These are phyloP conservation scores for Platysternon megacephalum DNA, from an alignment of 2,113 vertebrate genomes.

Conservation along the genomic window DNA sequence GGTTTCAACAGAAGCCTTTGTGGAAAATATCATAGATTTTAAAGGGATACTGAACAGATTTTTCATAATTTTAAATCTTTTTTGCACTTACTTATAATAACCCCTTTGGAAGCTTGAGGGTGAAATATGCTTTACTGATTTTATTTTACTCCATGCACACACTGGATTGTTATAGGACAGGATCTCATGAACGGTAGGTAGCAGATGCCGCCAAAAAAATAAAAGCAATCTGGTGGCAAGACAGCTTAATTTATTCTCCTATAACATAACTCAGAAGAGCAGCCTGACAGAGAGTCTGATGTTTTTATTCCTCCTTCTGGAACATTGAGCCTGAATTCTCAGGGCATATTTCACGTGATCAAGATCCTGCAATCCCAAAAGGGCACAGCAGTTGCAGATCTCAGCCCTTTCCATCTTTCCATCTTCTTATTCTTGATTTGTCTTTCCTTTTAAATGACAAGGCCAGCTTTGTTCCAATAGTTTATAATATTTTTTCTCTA, in stretches of 20 bases:
- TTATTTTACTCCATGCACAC: fast-evolving
- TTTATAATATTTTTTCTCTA: neutral
- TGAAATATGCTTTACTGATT: neutral
- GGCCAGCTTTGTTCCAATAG: neutral
- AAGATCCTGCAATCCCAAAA: neutral
- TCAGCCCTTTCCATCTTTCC: neutral
- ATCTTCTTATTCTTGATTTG: fast-evolving
- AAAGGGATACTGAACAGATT: constrained; percentile 1
- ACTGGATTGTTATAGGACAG: neutral
- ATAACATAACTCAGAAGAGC: neutral
- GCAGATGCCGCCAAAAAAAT: neutral
- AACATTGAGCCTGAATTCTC: neutral
- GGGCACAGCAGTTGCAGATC: too few relatives aligned
- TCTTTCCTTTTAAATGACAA: neutral
- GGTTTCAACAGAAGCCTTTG: neutral
- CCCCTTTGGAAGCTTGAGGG: neutral
- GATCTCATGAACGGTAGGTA: neutral
- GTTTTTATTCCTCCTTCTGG: neutral
- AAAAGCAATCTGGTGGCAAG: neutral
- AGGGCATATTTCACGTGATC: fast-evolving
- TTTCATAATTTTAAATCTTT: neutral
- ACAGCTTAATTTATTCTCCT: neutral
- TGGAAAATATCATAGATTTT: neutral
- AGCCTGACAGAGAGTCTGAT: neutral
- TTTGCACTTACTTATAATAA: neutral